phyloP scores from a whole-genome alignment of 2,113 vertebrate genomes.

The Taxidea taxus region DNA sequence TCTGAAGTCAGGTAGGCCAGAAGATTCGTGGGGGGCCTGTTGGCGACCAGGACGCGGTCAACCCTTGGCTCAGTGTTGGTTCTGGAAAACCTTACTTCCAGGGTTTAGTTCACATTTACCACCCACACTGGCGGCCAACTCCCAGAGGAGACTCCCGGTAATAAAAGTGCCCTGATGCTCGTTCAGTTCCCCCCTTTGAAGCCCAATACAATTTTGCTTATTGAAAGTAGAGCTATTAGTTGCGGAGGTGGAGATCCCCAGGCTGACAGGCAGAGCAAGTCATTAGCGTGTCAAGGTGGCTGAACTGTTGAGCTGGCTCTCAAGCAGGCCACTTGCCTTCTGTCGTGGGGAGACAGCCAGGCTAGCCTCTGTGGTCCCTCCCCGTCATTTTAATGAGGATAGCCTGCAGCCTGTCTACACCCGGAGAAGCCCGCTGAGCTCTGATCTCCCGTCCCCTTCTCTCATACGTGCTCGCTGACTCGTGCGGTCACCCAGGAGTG shows the following conservation, averaged over 20 bases:
- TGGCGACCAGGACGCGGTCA: background rate
- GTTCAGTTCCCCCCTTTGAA: conserved; percentile 60
- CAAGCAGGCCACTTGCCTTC: conserved; percentile 68
- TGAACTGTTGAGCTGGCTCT: conserved; percentile 75
- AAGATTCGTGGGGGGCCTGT: background rate
- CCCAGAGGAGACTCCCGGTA: conserved; percentile 47
- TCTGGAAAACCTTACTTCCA: conserved; percentile 49
- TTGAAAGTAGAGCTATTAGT: conserved; percentile 18
- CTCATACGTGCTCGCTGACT: background rate
- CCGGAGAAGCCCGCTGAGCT: conserved; percentile 6
- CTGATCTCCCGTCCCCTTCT: background rate
- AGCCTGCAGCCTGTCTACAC: conserved; percentile 62
- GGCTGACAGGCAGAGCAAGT: conserved; percentile 78
- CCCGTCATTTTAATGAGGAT: conserved; percentile 82
- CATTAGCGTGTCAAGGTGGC: conserved; percentile 71
- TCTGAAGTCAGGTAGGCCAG: conserved; percentile 95
- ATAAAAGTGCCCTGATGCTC: conserved; percentile 63
- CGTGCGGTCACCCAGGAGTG: background rate
- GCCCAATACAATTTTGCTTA: conserved; percentile 71
- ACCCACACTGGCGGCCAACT: conserved; percentile 54
- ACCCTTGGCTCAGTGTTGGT: background rate
- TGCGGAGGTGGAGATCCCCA: conserved; percentile 66
- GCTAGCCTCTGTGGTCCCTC: conserved; percentile 77
- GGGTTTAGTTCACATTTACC: conserved; percentile 37
- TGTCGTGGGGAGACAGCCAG: background rate